These are phyloP conservation scores for Leucopternis melanops DNA, from an alignment of 2,113 vertebrate species.

Conservation along the genomic window DNA sequence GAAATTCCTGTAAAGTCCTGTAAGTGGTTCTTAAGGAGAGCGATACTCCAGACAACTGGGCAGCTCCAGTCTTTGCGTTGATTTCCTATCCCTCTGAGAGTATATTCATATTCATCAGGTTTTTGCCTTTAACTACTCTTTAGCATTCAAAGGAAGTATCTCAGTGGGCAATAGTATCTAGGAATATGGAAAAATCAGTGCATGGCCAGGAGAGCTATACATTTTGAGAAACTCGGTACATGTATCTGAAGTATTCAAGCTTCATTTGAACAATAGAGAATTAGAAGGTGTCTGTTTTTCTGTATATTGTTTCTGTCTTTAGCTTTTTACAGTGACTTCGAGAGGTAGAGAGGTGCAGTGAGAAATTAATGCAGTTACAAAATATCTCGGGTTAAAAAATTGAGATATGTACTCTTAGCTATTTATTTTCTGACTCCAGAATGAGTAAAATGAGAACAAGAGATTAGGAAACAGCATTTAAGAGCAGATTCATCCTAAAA, in stretches of 20 bases:
- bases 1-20: slow-evolving; percentile 12
- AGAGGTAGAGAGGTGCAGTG: slow-evolving; percentile 6
- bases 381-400: slow-evolving; percentile 1
- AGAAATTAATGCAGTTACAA: not conserved
- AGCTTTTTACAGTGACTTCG: not conserved
- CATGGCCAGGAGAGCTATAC: not conserved
- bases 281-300: not conserved
- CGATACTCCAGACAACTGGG: not conserved
- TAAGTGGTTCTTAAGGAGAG: not conserved
- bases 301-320: not conserved
- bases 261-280: not conserved
- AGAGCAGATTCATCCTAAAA: not conserved
- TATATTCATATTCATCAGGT: not conserved
- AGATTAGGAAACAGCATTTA: not conserved
- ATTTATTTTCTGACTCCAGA: not conserved
- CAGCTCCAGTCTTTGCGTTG: not conserved
- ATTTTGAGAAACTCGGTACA: not conserved
- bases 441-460: not conserved
- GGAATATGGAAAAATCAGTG: not conserved
- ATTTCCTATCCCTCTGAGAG: not conserved
- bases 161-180: not conserved
- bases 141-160: not conserved
- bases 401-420: not conserved
- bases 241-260: not conserved
- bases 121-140: not conserved